Percentiles rank a stretch among this genome's conserved stretches.
phyloP scores from a whole-genome alignment of 23 tunicate genomes.

The Styela plicata region DNA sequence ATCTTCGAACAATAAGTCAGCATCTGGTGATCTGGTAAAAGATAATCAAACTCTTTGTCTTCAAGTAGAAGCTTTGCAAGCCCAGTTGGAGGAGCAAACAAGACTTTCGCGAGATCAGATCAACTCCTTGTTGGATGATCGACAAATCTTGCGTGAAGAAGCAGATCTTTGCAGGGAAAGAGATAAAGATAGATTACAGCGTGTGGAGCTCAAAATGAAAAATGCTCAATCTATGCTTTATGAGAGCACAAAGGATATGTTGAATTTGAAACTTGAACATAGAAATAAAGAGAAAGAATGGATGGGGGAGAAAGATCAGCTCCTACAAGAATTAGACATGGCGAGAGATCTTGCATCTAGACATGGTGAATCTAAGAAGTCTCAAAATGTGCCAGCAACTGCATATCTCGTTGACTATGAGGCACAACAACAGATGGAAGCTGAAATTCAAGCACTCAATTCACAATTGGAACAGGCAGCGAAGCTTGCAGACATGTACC shows the following conservation, averaged over 20 bases:
- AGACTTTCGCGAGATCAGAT: constrained; percentile 82
- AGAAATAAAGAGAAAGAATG: constrained; percentile 74
- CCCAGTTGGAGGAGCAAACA: constrained; percentile 87
- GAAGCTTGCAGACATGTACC: constrained; percentile 91
- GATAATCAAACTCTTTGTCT: constrained; percentile 72
- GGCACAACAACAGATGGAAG: constrained; percentile 64
- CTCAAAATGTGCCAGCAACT: neutral
- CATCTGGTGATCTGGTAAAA: neutral
- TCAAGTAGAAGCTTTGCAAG: constrained; percentile 91
- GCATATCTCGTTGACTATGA: constrained; percentile 75
- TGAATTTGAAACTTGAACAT: constrained; percentile 53
- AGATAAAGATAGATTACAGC: constrained; percentile 71
- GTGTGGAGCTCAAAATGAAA: constrained; percentile 50
- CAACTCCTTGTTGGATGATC: constrained; percentile 69
- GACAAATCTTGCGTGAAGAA: constrained; percentile 80
- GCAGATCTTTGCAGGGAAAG: constrained; percentile 57
- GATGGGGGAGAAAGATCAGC: constrained; percentile 83
- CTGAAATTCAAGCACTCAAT: constrained; percentile 54
- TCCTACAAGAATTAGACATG: constrained; percentile 58
- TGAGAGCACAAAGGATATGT: constrained; percentile 82
- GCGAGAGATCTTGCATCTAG: constrained; percentile 17
- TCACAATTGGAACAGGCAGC: constrained; percentile 86
- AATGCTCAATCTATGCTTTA: constrained; percentile 66
- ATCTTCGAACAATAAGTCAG: neutral
- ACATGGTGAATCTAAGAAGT: constrained; percentile 4